A percentile compares a stretch with the other conserved stretches of the same genome.
Conservation (phyloP, 2,888 invertebrate genomes). For the Aporophyla nigra region DNA sequence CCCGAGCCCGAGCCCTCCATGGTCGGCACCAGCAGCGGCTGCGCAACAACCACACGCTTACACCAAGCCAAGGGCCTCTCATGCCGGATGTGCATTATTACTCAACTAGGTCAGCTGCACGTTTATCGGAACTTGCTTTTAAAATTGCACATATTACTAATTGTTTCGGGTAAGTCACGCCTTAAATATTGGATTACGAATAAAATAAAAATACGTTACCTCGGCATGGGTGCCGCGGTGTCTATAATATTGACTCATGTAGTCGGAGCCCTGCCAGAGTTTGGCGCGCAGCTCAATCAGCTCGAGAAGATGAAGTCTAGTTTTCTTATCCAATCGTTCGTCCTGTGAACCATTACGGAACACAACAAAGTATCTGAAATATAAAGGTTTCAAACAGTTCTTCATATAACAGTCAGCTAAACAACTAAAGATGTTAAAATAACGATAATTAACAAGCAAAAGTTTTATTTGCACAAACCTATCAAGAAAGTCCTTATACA, state of each 20-base stretch:
- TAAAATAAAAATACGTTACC: constrained; percentile 73
- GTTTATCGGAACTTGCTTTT: constrained; percentile 54
- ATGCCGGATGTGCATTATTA: constrained; percentile 61
- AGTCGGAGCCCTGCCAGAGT: constrained; percentile 96
- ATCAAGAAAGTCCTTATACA: constrained; percentile 96
- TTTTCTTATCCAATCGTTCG: constrained; percentile 95
- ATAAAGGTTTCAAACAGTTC: constrained; percentile 75
- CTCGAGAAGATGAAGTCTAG: constrained; percentile 97
- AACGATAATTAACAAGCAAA: not conserved
- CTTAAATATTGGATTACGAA: constrained; percentile 16
- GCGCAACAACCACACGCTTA: constrained; percentile 37
- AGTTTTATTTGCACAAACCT: constrained; percentile 79
- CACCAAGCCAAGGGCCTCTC: constrained; percentile 27
- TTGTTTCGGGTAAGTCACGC: constrained; percentile 11
- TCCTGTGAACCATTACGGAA: constrained; percentile 97
- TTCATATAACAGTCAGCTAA: not conserved
- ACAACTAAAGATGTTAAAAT: not conserved
- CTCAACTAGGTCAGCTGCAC: constrained; percentile 65
- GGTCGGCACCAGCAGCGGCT: constrained; percentile 88
- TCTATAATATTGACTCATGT: constrained; percentile 96
- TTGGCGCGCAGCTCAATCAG: constrained; percentile 98
- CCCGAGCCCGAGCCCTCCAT: constrained; percentile 89
- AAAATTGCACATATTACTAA: constrained; percentile 38
- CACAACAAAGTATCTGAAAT: constrained; percentile 94
- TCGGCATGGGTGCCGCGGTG: constrained; percentile 92